Base-by-base conservation (phyloP, 2,888 invertebrate species). In the Amphipyra tragopoginis region DNA sequence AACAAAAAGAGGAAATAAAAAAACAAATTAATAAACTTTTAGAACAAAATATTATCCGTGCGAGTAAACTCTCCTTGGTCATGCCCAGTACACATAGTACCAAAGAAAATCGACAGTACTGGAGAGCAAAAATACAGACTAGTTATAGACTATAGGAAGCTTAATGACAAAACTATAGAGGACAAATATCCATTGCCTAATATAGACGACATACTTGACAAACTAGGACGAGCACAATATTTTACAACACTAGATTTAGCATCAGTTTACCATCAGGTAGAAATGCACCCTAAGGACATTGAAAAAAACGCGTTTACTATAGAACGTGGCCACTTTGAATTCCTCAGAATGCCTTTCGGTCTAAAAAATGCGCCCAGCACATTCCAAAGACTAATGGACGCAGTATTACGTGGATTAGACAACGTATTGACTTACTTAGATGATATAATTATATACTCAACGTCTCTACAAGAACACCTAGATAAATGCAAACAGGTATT, bases 321-420 rank as follows among this genome's bases (percentile, higher is more conserved):
- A 4, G 80, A 82, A 0, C 57, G 72, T 15, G 83, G 83, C 9
- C 86, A 86, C 36, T 85, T 78, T 26, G 85, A 86, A 60, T 86
- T 81, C 13, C 34, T 78, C 0, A 66, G 85, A 61, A 86, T 85
- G 83, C 84, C 83, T 0, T 83, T 85, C 52, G 84, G 83, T 4
- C 26, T 85, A 1, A 84, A 60, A 75, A 83, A 79, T 29, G 78
- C 83, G 7, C 85, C 85, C 0, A 76, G 77, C 21, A 83, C 82
- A 0, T 86, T 86, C 52, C 86, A 88, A 44, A 56, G 85, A 65
- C 14, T 84, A 15, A 82, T 88, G 82, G 83, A 88, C 52, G 48
- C 60, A 4, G 65, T 87, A 5, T 58, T 88, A 14, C 53, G 80
- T 38, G 81, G 81, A 0, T 50, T 87, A 61, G 63, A 69, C 8